Evolutionary conservation across 2,113 vertebrate genomes (phyloP).

Genomic region (Phalacrocorax aristotelis): DNA sequence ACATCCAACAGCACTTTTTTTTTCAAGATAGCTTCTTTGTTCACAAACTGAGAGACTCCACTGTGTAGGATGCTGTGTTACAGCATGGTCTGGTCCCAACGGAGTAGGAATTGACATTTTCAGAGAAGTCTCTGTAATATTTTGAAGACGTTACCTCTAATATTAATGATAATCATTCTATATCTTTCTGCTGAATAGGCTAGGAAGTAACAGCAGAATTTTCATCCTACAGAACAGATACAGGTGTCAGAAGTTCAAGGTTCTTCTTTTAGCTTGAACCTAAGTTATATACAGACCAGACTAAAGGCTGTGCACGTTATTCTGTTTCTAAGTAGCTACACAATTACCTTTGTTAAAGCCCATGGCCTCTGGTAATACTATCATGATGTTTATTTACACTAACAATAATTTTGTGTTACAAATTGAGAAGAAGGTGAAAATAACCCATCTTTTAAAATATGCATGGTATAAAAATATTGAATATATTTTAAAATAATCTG

Average conservation of each 20-base stretch:
- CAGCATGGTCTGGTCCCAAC: background rate
- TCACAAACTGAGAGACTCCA: background rate
- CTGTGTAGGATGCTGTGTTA: background rate
- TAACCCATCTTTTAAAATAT: rapidly evolving
- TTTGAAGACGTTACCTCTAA: background rate
- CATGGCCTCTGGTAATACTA: background rate
- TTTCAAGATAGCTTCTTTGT: background rate
- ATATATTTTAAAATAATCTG: background rate
- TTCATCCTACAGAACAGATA: background rate
- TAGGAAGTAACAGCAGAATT: background rate
- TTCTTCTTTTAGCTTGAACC: background rate
- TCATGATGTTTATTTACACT: background rate
- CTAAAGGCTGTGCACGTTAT: background rate
- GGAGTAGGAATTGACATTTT: background rate
- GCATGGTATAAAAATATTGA: background rate
- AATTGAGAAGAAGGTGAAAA: background rate
- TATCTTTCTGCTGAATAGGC: background rate
- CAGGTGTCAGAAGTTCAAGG: background rate
- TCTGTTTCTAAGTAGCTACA: background rate
- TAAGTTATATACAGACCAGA: background rate
- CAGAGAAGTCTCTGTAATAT: background rate
- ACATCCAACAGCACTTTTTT: background rate
- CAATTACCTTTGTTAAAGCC: background rate
- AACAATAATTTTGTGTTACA: background rate
- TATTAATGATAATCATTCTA: background rate